Conservation (phyloP, 2,888 invertebrate genomes). For the Drosophila neotestacea region DNA sequence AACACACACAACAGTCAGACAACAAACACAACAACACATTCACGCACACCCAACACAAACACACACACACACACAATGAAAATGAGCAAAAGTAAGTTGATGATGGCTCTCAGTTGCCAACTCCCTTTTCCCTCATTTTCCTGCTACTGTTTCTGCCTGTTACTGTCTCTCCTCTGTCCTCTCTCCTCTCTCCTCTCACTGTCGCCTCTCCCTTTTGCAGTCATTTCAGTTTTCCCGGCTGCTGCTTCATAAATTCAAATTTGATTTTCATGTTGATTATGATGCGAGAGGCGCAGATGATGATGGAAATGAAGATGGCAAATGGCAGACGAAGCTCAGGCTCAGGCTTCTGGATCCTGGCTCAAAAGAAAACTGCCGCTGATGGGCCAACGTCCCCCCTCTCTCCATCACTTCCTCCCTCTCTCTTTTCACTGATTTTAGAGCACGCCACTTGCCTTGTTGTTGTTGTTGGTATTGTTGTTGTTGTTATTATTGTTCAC, state of each 20-base stretch:
- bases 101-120: slow-evolving; percentile 27
- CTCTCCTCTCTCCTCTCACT: background rate
- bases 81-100: slow-evolving; percentile 75
- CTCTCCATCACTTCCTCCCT: no score
- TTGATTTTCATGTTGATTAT: slow-evolving; percentile 79
- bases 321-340: slow-evolving; percentile 23
- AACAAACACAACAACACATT: slow-evolving; percentile 2
- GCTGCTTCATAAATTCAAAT: slow-evolving; percentile 74
- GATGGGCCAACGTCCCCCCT: slow-evolving; percentile 45
- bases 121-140: background rate
- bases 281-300: slow-evolving; percentile 72
- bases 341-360: slow-evolving; percentile 7
- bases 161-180: background rate
- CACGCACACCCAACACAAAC: slow-evolving; percentile 7
- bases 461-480: background rate
- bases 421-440: slow-evolving; percentile 30
- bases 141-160: background rate
- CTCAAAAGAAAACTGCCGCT: slow-evolving; percentile 48
- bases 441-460: slow-evolving; percentile 24
- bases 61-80: slow-evolving; percentile 47
- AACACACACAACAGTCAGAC: slow-evolving; percentile 10
- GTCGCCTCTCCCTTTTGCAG: background rate
- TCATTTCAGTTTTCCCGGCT: slow-evolving; percentile 28
- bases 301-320: slow-evolving; percentile 75
- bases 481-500: slow-evolving; percentile 22